Conservation (phyloP, 2,113 vertebrate species). For the Nipponia nippon region DNA sequence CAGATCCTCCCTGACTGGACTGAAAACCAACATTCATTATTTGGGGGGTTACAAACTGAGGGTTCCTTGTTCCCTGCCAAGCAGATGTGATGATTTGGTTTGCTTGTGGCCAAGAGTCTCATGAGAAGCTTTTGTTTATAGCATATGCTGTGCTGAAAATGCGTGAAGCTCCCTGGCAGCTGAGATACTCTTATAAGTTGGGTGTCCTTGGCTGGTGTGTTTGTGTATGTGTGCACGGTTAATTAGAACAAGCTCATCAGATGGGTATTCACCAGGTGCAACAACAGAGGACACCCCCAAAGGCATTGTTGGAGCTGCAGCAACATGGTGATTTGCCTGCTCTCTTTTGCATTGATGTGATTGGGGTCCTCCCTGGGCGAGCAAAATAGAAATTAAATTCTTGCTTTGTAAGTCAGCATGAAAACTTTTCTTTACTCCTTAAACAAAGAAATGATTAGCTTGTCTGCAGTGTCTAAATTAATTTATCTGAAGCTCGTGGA, state of each 20-base stretch:
- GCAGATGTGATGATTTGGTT: background rate
- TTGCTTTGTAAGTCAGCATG: background rate
- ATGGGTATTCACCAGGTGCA: background rate
- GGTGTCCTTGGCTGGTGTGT: background rate
- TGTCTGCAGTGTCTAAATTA: background rate
- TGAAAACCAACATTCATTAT: background rate
- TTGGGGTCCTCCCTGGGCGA: background rate
- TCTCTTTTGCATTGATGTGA: background rate
- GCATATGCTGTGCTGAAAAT: background rate
- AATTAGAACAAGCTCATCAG: conserved; percentile 6
- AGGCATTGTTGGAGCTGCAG: background rate
- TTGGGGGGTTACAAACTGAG: background rate
- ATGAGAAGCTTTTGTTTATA: background rate
- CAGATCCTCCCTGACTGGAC: background rate
- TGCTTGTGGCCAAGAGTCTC: background rate
- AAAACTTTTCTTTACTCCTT: background rate
- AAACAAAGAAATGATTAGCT: background rate
- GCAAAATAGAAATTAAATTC: background rate
- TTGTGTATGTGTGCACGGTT: background rate
- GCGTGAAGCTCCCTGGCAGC: background rate
- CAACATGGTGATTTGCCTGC: background rate
- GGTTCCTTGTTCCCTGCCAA: background rate
- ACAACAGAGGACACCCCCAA: background rate
- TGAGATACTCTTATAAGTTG: background rate
- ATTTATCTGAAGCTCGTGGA: background rate